Conservation (phyloP, 2,797 vertebrate genomes). For the Siniperca undulata region DNA sequence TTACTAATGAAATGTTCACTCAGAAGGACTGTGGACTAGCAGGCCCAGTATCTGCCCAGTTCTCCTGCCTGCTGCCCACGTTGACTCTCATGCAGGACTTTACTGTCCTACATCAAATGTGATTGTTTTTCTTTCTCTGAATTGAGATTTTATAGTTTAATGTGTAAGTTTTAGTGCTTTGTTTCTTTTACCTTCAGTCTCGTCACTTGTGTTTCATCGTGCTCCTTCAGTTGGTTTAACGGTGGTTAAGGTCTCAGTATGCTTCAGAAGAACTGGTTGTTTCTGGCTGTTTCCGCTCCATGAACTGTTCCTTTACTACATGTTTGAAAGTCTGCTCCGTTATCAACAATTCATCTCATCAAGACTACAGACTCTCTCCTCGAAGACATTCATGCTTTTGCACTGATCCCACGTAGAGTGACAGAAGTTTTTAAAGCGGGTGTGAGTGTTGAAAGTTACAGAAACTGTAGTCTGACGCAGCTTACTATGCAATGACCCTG, state of each 20-base stretch:
- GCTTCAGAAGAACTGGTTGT: not conserved
- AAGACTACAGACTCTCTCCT: not conserved
- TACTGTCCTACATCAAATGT: not conserved
- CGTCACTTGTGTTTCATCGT: not conserved
- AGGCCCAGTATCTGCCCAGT: too few relatives aligned
- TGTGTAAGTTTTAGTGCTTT: not conserved
- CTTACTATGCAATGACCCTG: not conserved
- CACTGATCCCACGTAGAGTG: too few relatives aligned
- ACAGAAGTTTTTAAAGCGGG: not conserved
- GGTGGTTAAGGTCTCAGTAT: not conserved
- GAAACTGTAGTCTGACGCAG: not conserved
- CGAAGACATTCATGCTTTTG: not conserved
- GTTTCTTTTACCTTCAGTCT: not conserved
- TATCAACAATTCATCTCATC: not conserved
- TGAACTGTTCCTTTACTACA: too few relatives aligned
- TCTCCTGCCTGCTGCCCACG: too few relatives aligned
- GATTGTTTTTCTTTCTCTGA: not conserved
- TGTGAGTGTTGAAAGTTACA: not conserved
- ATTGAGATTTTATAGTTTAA: not conserved
- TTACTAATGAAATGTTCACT: too few relatives aligned
- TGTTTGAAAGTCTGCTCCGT: not conserved
- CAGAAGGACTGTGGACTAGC: too few relatives aligned
- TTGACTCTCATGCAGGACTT: too few relatives aligned
- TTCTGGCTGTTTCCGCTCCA: not conserved
- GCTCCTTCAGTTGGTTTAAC: not conserved